Conservation (phyloP, 2,797 vertebrate species). For the Hemibagrus guttatus region DNA sequence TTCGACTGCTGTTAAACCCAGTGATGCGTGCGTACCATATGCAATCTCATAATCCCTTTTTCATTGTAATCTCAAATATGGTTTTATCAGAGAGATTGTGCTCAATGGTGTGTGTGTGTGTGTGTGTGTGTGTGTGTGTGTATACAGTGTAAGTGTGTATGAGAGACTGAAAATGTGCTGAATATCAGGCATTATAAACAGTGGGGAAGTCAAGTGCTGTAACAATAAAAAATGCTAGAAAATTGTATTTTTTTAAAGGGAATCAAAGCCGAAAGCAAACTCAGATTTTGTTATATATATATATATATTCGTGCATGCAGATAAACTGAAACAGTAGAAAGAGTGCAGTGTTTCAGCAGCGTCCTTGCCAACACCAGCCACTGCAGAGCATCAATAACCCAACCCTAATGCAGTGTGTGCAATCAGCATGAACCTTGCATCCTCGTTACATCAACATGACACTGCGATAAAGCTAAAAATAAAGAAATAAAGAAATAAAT, state of each 20-base stretch:
- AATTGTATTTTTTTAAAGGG: too few species aligned
- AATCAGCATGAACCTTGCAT: constrained; percentile 22
- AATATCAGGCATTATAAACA: not conserved
- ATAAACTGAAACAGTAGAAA: constrained; percentile 35
- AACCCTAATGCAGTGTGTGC: constrained; percentile 32
- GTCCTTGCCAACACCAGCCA: constrained; percentile 39
- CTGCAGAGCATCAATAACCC: constrained; percentile 40
- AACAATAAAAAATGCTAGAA: not conserved
- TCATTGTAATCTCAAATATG: constrained; percentile 42
- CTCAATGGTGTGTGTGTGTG: not conserved
- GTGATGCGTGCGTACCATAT: constrained; percentile 30
- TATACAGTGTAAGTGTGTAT: not conserved
- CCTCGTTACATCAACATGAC: constrained; percentile 1
- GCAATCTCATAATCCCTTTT: constrained; percentile 42
- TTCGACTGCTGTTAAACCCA: constrained; percentile 7
- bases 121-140: constrained; percentile 1
- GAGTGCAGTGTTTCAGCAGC: constrained; percentile 31
- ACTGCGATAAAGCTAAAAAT: not conserved
- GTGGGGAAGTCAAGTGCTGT: not conserved
- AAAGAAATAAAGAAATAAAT: too few species aligned
- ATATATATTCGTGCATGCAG: constrained; percentile 15
- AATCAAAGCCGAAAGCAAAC: too few species aligned
- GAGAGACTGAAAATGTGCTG: not conserved
- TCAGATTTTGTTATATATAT: too few species aligned
- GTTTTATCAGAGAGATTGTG: constrained; percentile 25